Evolutionary conservation across 2,113 vertebrate species (phyloP), one percentile per base, ranked within the genome.

Genomic region (Glaucomys volans): DNA sequence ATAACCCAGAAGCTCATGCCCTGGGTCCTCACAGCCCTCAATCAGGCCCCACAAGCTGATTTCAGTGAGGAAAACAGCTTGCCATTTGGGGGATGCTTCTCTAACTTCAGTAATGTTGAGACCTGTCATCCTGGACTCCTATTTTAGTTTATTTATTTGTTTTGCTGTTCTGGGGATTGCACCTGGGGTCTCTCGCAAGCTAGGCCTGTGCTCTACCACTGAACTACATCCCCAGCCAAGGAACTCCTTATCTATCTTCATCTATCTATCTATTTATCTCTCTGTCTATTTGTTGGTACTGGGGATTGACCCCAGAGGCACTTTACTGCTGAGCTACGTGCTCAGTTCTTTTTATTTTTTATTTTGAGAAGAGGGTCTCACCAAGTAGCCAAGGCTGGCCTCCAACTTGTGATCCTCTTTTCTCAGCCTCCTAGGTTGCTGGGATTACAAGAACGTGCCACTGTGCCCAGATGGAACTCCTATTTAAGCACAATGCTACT

Each of bases 1-100:
- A 30, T 4, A 17, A 50, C 24, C 17, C 50, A 76, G 86, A 35
- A 52, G 59, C 77, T 35, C 57, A 76, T 42, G 66, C 32, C 9
- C 18, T 10, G 32, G 74, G 0, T 0, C 50, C 89, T 75, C 5
- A 0, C 32, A 8, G 6, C 30, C 54, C 52, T 26, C 35, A 87
- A 67, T 54, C 18, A 4, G 22, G 37, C 57, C 47, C 62, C 22
- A 57, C 74, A 74, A 69, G 4, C n/a, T 16, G 81, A 11, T 72
- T n/a, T 62, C 17, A 35, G 24, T 11, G 0, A 1, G 32, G 37
- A 20, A 7, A 50, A 5, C 18, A 24, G 40, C 2, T 50, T 57
- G 32, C 32, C 20, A 8, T n/a, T 67, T 67, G 16, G 28, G 64
- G 10, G 44, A 18, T 30, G 79, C 30, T 57, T 54, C 50, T 54